Base-by-base conservation (phyloP, 2,797 vertebrate genomes). In the Trichosurus vulpecula region DNA sequence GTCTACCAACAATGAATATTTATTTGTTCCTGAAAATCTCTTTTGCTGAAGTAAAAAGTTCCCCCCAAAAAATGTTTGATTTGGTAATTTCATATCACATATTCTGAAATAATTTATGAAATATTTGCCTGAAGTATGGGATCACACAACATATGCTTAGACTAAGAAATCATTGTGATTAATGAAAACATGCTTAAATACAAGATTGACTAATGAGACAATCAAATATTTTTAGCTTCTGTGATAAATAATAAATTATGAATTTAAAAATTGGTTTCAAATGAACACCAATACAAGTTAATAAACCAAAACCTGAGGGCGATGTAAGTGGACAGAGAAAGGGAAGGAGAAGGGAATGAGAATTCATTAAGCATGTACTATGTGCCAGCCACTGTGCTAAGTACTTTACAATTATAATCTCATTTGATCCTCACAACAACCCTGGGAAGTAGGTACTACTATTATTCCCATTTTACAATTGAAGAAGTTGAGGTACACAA, bases 231-330 rank as follows among this genome's bases (percentile, higher is more conserved):
- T 29, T 30, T 74, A 51, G 81, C 30, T 1, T 58, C 58, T 52
- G 52, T n/a, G 61, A 55, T 29, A 30, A 22, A 94, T 2, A 91
- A 41, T 31, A 95, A 90, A 54, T 31, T n/a, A 90, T 87, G 92
- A 93, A 56, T 90, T 93, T 93, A 31, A 93, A 93, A 94, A 91
- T 41, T 22, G 16, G 52, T n/a, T 96, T 90, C 55, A 96, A 92
- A 91, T 19, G 35, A 22, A 93, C 12, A 12, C 25, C 93, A 94
- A 51, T 61, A 74, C 1, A 58, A 87, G 22, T 54, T 47, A 92
- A 97, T 97, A 97, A 97, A 98, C 96, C 95, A 95, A 81, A 56
- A 90, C 16, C 53, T 93, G 54, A 92, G 96, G 12, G 94, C 89
- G 87, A 96, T 93, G 35, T 53, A 94, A 93, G 56, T 66, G 94